phyloP scores from a whole-genome alignment of 2,797 vertebrate species.

The Phataginus tetradactyla region DNA sequence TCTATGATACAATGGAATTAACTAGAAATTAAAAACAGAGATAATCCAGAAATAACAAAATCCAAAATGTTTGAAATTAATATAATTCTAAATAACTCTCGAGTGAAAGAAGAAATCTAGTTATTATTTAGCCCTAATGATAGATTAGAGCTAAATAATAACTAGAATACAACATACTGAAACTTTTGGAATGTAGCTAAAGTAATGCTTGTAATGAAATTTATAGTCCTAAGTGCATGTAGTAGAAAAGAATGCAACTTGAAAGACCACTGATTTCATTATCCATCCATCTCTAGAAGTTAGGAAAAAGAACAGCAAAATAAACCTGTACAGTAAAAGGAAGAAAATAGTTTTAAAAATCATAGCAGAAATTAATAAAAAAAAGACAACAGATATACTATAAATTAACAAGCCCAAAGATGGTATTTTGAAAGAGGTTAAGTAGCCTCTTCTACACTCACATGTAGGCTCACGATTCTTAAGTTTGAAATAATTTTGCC shows the following conservation, averaged over 20 bases:
- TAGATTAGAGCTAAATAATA: background rate
- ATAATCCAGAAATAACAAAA: background rate
- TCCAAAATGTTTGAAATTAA: background rate
- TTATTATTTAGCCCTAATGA: background rate
- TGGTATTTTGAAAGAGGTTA: background rate
- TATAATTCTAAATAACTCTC: background rate
- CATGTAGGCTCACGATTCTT: background rate
- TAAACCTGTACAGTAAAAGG: background rate
- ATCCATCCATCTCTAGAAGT: background rate
- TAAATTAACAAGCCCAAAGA: background rate
- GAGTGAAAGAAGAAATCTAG: background rate
- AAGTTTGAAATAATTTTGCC: slow-evolving; percentile 32
- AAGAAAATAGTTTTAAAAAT: background rate
- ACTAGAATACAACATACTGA: background rate
- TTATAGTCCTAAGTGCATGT: background rate
- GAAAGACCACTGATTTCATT: background rate
- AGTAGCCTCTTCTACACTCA: background rate
- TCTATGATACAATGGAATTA: slow-evolving; percentile 25
- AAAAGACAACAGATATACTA: background rate
- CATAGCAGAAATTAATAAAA: background rate
- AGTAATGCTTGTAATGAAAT: background rate
- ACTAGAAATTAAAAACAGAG: background rate
- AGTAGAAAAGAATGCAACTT: background rate
- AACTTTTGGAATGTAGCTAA: background rate
- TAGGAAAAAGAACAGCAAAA: background rate